Base-by-base conservation (phyloP, 2,888 invertebrate species). In the Drosophila paramelanica region DNA sequence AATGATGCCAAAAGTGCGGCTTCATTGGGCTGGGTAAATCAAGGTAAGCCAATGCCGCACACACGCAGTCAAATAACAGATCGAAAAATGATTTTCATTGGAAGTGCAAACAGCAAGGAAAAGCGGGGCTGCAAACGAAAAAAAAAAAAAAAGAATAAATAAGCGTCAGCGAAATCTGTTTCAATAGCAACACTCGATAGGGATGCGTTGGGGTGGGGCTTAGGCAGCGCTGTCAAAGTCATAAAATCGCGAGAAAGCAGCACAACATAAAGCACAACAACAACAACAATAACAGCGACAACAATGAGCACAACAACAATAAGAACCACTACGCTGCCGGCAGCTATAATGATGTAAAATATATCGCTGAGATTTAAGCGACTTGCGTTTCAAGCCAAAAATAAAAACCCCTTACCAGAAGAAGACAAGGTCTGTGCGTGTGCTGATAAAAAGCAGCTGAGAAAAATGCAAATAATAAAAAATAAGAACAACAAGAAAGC, bases 161-260 rank as follows among this genome's bases (percentile, higher is more conserved):
- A 79, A 79, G 81, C 79, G 81, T 90, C 89, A 90, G 88, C 82
- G 73, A 84, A 86, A 89, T 89, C 88, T 82, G 80, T 70, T 88
- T 80, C 80, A 72, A 76, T 74, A 74, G 81, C 81, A 64, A 74
- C 67, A 66, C 67, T 64, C 43, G 74, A 62, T 76, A 55, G 64
- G 55, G 69, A 66, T 66, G 70, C 74, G 72, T 55, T 62, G 20
- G 55, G 56, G 43, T 20, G 47, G 58, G 25, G 59, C 47, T 8
- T 20, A 36, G 36, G 49, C 64, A 46, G 33, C 60, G 56, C 71
- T 62, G 82, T 50, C 69, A 74, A 88, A 81, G 85, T 81, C 88
- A 88, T 88, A 89, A 88, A 89, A 89, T 79, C 81, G 79, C 81
- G 79, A 66, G 76, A 68, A 78, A 77, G 81, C 76, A 72, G 67